Evolutionary conservation across 2,113 vertebrate species (phyloP).

Genomic region (Microcebus lehilahytsara): DNA sequence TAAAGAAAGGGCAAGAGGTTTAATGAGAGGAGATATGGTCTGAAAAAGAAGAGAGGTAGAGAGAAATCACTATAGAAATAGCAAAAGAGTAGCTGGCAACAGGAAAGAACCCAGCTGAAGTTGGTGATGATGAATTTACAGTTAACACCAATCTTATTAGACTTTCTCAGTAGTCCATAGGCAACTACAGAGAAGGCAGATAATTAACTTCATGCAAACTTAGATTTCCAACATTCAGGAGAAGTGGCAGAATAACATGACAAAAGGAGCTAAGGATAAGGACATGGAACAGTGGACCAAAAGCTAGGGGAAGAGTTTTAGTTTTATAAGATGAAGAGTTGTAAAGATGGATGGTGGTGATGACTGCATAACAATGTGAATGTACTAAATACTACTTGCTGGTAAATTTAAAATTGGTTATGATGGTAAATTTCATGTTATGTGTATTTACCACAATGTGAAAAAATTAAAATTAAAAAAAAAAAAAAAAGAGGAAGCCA

Average conservation of each 20-base stretch:
- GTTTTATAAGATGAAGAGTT: background rate
- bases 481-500: too few species aligned
- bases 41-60: background rate
- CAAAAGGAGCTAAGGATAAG: slow-evolving; percentile 2
- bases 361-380: background rate
- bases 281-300: background rate
- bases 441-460: background rate
- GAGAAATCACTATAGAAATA: slow-evolving; percentile 24
- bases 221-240: slow-evolving; percentile 4
- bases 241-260: background rate
- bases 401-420: background rate
- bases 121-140: slow-evolving; percentile 14
- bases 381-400: background rate
- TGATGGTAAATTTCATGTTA: background rate
- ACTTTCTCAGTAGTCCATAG: slow-evolving; percentile 4
- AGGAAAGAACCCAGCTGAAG: background rate
- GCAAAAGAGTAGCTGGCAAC: background rate
- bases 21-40: background rate
- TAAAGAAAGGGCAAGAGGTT: background rate
- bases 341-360: background rate
- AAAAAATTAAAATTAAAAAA: background rate
- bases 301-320: background rate
- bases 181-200: slow-evolving; percentile 19
- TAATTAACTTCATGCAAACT: slow-evolving; percentile 34
- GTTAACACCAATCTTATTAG: background rate